These are phyloP conservation scores for Enteromius thamalakanensis DNA, from an alignment of 2,797 vertebrate species.

Conservation along the genomic window DNA sequence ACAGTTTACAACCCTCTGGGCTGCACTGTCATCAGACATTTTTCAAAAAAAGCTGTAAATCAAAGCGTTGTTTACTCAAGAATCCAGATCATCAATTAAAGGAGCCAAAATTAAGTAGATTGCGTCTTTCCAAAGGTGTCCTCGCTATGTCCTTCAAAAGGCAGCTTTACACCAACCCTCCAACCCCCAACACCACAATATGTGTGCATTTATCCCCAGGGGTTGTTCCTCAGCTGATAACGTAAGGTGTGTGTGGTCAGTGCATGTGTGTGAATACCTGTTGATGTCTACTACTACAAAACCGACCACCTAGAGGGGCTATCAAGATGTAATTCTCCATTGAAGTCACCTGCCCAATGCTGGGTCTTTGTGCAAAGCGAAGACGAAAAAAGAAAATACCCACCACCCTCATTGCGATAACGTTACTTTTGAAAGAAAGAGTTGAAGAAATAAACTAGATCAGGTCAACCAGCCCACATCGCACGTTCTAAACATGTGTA, in stretches of 20 bases:
- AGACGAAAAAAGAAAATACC: constrained; percentile 38
- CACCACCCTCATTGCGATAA: constrained; percentile 41
- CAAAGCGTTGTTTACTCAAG: constrained; percentile 49
- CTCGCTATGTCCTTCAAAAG: background rate
- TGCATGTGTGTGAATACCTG: constrained; percentile 24
- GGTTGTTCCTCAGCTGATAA: constrained; percentile 25
- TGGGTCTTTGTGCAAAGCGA: constrained; percentile 44
- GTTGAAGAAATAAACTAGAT: constrained; percentile 49
- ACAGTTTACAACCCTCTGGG: constrained; percentile 41
- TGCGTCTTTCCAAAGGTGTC: background rate
- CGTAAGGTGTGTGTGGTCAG: constrained; percentile 15
- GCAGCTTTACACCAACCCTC: constrained; percentile 20
- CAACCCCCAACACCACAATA: constrained; percentile 15
- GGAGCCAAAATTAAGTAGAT: constrained; percentile 19
- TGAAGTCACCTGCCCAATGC: constrained; percentile 45
- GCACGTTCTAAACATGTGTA: constrained; percentile 50
- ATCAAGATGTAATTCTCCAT: constrained; percentile 42
- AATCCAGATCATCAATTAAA: constrained; percentile 47
- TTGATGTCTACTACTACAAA: constrained; percentile 28
- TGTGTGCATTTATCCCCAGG: constrained; percentile 43
- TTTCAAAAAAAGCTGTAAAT: constrained; percentile 53
- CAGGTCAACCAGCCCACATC: constrained; percentile 59
- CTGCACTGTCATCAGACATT: constrained; percentile 31
- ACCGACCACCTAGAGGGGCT: constrained; percentile 44
- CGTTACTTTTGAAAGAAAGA: constrained; percentile 41